Evolutionary conservation across 2,113 vertebrate genomes (phyloP), one percentile per base, ranked within the genome.

Genomic region (Mixornis gularis): DNA sequence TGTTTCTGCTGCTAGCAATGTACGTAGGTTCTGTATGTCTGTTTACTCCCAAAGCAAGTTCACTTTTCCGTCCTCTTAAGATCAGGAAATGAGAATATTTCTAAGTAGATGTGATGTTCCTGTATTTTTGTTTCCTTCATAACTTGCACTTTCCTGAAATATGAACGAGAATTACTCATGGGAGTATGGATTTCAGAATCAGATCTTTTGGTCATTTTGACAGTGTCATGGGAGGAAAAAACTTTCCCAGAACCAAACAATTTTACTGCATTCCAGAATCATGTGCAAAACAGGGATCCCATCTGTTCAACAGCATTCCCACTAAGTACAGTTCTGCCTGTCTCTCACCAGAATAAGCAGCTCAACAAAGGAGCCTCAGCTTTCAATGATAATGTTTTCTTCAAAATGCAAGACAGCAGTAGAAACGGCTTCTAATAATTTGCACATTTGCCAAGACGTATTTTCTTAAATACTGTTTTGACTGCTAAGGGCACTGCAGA

Each of bases 251-350:
- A 95, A 95, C 90, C 56, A 95, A 92, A 81, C 63, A 89, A 96
- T 97, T 97, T 95, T 90, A 94, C 43, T 83, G 88, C 95, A 97
- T 97, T 97, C 97, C 96, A 96, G 63, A 92, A 89, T 96, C 96
- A 93, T 94, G 92, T 93, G 87, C 81, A 94, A 93, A 90, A 80
- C 92, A 90, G 92, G 89, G 87, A 89, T 95, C 44, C 58, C 96
- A 96, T 96, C 95, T 97, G 95, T 93, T 96, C 24, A 6, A 73
- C 93, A 93, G 87, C 78, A 74, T 82, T 92, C 89, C 80, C 62
- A 19, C 79, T 62, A 90, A 88, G 64, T 87, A 66, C 7, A 7
- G 52, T 73, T 89, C 79, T 91, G 81, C 71, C 80, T 87, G 82
- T 87, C 62, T 32, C 63, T 94, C 86, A 77, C 58, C 49, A 79